Percentiles rank a stretch among this genome's conserved stretches.
These are phyloP conservation scores for Manis crassicaudata DNA, from an alignment of 2,797 vertebrate genomes.

Conservation along the genomic window DNA sequence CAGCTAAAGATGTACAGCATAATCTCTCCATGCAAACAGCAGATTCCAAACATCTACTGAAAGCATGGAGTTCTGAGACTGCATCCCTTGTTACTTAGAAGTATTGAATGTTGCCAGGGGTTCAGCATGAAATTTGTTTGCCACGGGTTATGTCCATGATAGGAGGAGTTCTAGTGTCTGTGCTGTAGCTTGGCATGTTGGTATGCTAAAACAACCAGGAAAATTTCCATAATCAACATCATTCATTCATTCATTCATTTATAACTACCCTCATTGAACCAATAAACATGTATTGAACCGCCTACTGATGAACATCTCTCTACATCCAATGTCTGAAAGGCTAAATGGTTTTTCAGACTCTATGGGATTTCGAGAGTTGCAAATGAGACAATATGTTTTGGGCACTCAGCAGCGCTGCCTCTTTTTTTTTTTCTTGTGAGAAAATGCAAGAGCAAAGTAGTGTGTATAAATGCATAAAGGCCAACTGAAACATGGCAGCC, in stretches of 20 bases:
- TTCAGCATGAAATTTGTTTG: constrained; percentile 49
- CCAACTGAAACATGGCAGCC: constrained; percentile 40
- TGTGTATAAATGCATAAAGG: constrained; percentile 64
- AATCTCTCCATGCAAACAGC: constrained; percentile 14
- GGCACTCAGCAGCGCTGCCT: constrained; percentile 18
- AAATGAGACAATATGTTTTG: constrained; percentile 48
- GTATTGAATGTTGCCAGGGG: not conserved
- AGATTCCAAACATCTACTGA: constrained; percentile 20
- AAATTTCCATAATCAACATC: constrained; percentile 64
- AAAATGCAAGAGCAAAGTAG: constrained; percentile 54
- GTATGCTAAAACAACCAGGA: constrained; percentile 54
- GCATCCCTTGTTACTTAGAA: constrained; percentile 6
- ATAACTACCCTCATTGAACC: constrained; percentile 46
- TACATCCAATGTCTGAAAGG: constrained; percentile 68
- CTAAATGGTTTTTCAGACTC: constrained; percentile 64
- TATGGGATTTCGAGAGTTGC: constrained; percentile 61
- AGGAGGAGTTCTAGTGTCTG: constrained; percentile 38
- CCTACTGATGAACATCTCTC: constrained; percentile 80
- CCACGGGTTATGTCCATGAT: constrained; percentile 9
- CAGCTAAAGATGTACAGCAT: not conserved
- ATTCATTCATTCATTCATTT: constrained; percentile 73
- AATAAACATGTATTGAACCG: constrained; percentile 67
- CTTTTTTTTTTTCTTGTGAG: not conserved
- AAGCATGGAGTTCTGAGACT: constrained; percentile 26
- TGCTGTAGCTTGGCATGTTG: constrained; percentile 66